Evolutionary conservation across 1,140 invertebrate genomes (phyloP).

Genomic region (Ceratoteleas bidentatus): DNA sequence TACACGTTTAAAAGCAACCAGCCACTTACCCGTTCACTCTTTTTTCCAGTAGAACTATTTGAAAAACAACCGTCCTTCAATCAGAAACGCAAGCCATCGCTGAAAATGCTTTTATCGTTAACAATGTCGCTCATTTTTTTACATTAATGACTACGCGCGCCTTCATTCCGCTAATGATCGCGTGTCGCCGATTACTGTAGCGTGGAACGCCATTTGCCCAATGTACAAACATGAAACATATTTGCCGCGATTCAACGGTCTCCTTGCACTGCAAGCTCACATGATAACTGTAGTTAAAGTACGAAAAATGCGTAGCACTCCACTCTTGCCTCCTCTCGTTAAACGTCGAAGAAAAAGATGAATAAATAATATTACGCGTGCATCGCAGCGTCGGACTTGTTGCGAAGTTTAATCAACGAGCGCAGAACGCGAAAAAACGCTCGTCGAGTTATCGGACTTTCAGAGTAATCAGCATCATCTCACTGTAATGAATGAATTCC

Average conservation of each 20-base stretch:
- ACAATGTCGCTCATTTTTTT: slow-evolving; percentile 41
- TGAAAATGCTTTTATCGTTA: slow-evolving; percentile 27
- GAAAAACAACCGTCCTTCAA: slow-evolving; percentile 13
- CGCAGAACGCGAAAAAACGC: too few species aligned
- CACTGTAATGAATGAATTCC: too few species aligned
- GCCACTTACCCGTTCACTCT: not conserved
- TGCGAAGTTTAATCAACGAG: too few species aligned
- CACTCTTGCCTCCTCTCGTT: too few species aligned
- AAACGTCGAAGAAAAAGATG: too few species aligned
- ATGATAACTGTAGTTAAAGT: slow-evolving; percentile 9
- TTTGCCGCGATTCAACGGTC: slow-evolving; percentile 44
- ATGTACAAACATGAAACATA: slow-evolving; percentile 45
- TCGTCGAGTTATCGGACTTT: too few species aligned
- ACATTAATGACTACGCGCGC: slow-evolving; percentile 47
- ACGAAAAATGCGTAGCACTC: not conserved
- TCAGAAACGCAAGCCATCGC: not conserved
- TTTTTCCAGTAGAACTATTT: not conserved
- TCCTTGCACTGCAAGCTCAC: slow-evolving; percentile 10
- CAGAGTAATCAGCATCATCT: too few species aligned
- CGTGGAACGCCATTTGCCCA: slow-evolving; percentile 27
- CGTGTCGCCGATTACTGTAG: slow-evolving; percentile 35
- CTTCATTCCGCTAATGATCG: slow-evolving; percentile 50
- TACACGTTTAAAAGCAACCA: not conserved
- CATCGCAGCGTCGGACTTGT: too few species aligned
- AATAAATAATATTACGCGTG: too few species aligned